These are phyloP conservation scores for Eulemur rufifrons DNA, from an alignment of 2,113 vertebrate genomes.

Conservation along the genomic window DNA sequence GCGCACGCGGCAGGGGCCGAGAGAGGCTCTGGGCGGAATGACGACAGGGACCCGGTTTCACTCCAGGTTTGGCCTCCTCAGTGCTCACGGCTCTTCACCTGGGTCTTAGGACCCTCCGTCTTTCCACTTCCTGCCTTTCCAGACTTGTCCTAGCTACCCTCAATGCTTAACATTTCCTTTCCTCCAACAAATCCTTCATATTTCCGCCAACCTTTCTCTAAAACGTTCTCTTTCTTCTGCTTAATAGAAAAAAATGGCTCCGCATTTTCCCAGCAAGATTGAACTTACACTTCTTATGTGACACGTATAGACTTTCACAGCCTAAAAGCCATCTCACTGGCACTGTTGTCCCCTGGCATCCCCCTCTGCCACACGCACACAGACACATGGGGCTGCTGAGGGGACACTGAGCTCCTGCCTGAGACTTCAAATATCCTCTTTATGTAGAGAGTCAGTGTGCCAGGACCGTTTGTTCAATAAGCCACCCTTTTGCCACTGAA, in stretches of 20 bases:
- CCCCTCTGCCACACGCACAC: not conserved
- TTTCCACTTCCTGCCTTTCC: not conserved
- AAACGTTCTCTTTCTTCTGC: not conserved
- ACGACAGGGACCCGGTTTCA: accelerated
- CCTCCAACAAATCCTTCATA: not conserved
- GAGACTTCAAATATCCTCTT: not conserved
- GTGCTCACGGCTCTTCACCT: accelerated
- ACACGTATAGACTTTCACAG: not conserved
- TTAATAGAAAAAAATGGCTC: not conserved
- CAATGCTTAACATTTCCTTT: not conserved
- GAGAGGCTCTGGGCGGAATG: not conserved
- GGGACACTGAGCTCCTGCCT: not conserved
- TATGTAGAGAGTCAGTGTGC: not conserved
- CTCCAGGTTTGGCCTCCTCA: accelerated
- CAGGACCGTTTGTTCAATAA: not conserved
- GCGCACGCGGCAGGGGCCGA: accelerated
- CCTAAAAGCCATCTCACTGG: not conserved
- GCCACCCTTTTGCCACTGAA: not conserved
- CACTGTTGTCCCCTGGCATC: accelerated
- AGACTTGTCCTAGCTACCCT: no score
- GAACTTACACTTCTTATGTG: not conserved
- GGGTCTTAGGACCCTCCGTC: not conserved
- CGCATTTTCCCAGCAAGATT: not conserved
- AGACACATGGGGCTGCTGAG: accelerated
- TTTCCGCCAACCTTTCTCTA: not conserved